phyloP scores from a whole-genome alignment of 2,797 vertebrate species.

The Acanthis flammea region DNA sequence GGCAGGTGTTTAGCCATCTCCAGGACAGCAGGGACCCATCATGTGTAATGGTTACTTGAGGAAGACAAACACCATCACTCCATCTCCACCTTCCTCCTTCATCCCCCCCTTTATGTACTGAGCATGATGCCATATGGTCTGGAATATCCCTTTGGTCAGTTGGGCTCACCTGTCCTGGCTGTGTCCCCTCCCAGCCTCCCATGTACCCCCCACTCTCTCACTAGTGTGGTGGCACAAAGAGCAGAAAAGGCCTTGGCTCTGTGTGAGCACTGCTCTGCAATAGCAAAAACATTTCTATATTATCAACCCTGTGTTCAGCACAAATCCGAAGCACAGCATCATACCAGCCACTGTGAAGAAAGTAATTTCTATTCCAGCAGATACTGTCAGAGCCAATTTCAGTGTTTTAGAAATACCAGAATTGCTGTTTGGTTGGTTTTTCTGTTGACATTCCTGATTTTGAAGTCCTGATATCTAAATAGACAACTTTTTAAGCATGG shows the following conservation, averaged over 20 bases:
- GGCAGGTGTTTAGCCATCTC: neutral
- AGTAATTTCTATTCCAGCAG: neutral
- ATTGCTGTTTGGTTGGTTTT: neutral
- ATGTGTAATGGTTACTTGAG: neutral
- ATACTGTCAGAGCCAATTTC: neutral
- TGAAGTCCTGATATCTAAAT: neutral
- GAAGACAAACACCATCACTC: neutral
- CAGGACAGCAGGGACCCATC: neutral
- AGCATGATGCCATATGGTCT: rapidly evolving
- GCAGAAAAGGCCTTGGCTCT: neutral
- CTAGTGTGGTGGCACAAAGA: neutral
- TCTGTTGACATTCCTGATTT: neutral
- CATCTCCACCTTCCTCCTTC: neutral
- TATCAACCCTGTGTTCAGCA: neutral
- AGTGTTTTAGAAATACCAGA: neutral
- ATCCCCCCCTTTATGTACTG: neutral
- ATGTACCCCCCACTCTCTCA: neutral
- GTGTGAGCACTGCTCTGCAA: neutral
- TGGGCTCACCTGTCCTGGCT: neutral
- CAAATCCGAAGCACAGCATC: neutral
- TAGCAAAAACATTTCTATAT: neutral
- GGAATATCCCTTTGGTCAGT: neutral
- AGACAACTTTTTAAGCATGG: neutral
- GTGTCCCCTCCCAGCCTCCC: neutral
- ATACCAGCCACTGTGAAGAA: neutral